Base-by-base conservation (phyloP, 2,113 vertebrate genomes). In the Chionodraco myersi region DNA sequence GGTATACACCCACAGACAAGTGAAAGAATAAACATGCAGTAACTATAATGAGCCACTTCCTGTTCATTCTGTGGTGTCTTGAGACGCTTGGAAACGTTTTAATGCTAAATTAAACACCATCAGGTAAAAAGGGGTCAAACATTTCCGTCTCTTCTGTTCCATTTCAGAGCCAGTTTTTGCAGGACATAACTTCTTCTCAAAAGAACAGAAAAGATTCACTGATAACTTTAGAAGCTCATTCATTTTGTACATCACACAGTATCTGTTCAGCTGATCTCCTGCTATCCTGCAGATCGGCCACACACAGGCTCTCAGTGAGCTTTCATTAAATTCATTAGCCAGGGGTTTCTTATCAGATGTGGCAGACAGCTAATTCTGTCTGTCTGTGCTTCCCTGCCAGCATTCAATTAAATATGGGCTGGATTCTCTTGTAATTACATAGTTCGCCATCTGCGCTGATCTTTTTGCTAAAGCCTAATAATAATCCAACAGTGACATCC, bases 321-420 rank as follows among this genome's bases (percentile, higher is more conserved):
- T 85, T 73, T 74, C 70, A 85, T 82, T 79, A 34, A 76, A 84
- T 82, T 77, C 30, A 82, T 77, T 67, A 70, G 66, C 67, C 21
- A 51, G 21, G 26, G 56, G 49, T 63, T 86, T 74, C 71, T 79
- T 71, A 88, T 88, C 83, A 77, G 77, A 81, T 80, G 75, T 26
- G 75, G 73, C 59, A 49, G 54, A 26, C 59, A 80, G 73, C 58
- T 57, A 65, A 26, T 56, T 60, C 30, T 59, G 47, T 78, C 61
- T 72, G 53, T 44, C 70, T 70, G 58, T 47, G 62, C 64, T 41
- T 77, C 74, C 54, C 80, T 73, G 82, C 76, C 54, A 70, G 75
- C 6, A 74, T 82, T 76, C 53, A 72, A 79, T 86, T 72, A 77
- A 67, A 76, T 61, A 67, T 13, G 14, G 57, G 56, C 44, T 70